Base-by-base conservation (phyloP, 30 jellyfish, hydroid and myxozoan genomes). In the Aurelia sp. region DNA sequence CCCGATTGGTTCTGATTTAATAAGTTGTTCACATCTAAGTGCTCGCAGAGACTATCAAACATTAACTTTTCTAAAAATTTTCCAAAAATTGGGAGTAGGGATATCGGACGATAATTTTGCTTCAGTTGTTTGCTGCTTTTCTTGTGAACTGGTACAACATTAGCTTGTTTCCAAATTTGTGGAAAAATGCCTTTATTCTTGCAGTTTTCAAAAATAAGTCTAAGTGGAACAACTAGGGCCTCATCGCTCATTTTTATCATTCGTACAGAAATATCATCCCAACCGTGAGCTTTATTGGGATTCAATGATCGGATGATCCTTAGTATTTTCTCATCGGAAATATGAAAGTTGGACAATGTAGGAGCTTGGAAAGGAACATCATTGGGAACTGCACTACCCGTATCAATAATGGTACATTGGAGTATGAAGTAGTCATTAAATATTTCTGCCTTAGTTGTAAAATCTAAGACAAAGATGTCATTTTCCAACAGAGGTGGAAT, bases 211-310 rank as follows among this genome's bases (percentile, higher is more conserved):
- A 86, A 86, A n/a, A 77, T 66, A 24, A 57, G 21, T 58, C 64
- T 70, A 57, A 88, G 89, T 88, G 97, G 97, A 51, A 70, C 76
- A 40, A 88, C 82, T 20, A 80, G 67, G 50, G 97, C 87, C 67
- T 88, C 92, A 88, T 80, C 84, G 74, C 91, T 76, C 7, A 86
- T 76, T 67, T 86, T 75, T 65, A 76, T 86, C 96, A 74, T 88
- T 17, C 88, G 87, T 58, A 88, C 89, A 30, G 92, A 88, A 74
- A 77, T 88, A 65, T 78, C 2, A 27, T 27, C 33, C 33, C 33
- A 27, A 27, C 33, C 33, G 2, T 27, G 33, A 27, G 33, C 33
- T 27, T 27, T 27, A 27, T 27, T 27, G 33, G 33, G 33, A 27
- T 27, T 27, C 33, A 27, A 27, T 2, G 33, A 27, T 27, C 33